Percentiles rank a stretch among this genome's conserved stretches.
phyloP scores from a whole-genome alignment of 23 tunicate species.

The Halocynthia roretzi region DNA sequence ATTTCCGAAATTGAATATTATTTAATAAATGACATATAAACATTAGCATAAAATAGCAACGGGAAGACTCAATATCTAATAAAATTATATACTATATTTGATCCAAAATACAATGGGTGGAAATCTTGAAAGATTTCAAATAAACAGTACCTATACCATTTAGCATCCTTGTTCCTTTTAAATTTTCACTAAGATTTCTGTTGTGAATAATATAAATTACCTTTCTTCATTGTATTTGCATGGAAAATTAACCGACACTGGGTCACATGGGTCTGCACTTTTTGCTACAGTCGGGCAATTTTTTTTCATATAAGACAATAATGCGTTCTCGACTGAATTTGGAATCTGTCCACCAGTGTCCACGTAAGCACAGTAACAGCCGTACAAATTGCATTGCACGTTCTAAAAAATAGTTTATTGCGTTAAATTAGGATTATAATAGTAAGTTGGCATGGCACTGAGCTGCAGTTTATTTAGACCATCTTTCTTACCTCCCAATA shows the following conservation, averaged over 20 bases:
- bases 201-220: constrained; percentile 1
- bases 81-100: no score
- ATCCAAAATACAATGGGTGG: no score
- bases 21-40: no score
- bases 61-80: no score
- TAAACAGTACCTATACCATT: no score
- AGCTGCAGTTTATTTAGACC: neutral
- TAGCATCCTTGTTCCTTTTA: no score
- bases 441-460: neutral
- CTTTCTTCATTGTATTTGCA: constrained; percentile 3
- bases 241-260: neutral
- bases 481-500: constrained; percentile 12
- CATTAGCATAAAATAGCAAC: no score
- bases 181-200: no score
- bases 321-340: neutral
- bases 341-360: constrained; percentile 19
- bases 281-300: constrained; percentile 11
- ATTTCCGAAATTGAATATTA: no score
- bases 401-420: neutral
- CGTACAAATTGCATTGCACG: constrained; percentile 15
- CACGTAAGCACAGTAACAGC: constrained; percentile 15
- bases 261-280: neutral
- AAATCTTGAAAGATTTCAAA: no score
- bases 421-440: no score
- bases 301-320: constrained; percentile 2